Base-by-base conservation (phyloP, 1,140 invertebrate species). In the Euwallacea similis region DNA sequence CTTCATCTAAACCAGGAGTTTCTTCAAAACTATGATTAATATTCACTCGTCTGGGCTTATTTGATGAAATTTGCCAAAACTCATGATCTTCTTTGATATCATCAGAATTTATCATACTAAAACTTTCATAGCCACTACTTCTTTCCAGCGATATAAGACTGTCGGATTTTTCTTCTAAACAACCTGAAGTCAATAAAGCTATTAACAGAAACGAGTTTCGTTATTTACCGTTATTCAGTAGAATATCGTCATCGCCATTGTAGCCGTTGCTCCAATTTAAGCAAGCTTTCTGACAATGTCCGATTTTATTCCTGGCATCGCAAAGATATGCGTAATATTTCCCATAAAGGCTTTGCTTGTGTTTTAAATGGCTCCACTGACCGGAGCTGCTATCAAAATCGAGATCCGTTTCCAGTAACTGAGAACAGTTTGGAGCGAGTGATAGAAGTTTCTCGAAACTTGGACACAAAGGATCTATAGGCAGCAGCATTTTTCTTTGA, bases 71-170 rank as follows among this genome's bases (percentile, higher is more conserved):
- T 67, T 83, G 81, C 83, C 84, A 85, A 6, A 76, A 69, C 43
- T 74, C 72, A 15, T 75, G 76, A 72, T 72, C 71, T 63, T 76
- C 77, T 66, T 54, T 68, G 59, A 69, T 73, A 56, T 82, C 86
- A 7, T 89, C 86, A 0, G 85, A 80, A 74, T 88, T 89, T 15
- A 46, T 21, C 73, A 88, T 86, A 70, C 88, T 90, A 75, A 93
- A 90, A 77, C 92, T 94, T 76, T 94, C 92, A 76, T 94, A 94
- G 42, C 91, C 92, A 79, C 91, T 93, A 73, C 91, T 93, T 71
- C 93, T 91, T 3, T 90, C 91, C 13, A 90, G 84, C 0, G 91
- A 94, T 54, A 88, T 87, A 56, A 91, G 82, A 81, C 88, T 90
- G 75, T 88, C 77, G 43, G 72, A 71, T 69, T 76, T 77, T 66